A percentile compares a stretch with the other conserved stretches of the same genome.
These are phyloP conservation scores for Microcebus lehilahytsara DNA, from an alignment of 2,113 vertebrate species.

Conservation along the genomic window DNA sequence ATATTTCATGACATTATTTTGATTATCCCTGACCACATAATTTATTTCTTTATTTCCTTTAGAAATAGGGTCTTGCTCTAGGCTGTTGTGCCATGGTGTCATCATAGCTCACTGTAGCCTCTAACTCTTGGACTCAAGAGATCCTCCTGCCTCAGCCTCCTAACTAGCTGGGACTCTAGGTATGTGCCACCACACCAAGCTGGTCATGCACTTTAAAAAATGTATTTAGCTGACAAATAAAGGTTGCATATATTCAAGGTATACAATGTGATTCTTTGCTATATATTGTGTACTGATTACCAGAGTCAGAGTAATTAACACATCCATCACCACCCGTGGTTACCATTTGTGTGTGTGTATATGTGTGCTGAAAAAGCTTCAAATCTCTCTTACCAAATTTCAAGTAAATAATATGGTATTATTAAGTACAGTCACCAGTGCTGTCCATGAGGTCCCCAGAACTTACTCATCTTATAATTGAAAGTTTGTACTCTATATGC, in stretches of 20 bases:
- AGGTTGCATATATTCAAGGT: neutral
- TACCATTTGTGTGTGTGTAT: neutral
- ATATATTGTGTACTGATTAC: neutral
- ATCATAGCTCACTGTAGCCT: neutral
- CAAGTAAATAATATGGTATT: neutral
- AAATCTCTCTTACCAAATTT: neutral
- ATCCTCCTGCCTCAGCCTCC: neutral
- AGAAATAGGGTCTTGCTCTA: neutral
- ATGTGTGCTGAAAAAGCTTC: neutral
- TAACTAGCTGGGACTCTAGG: neutral
- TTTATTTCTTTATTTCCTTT: neutral
- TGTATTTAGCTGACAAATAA: neutral
- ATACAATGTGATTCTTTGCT: neutral
- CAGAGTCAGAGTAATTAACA: neutral
- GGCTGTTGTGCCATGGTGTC: neutral
- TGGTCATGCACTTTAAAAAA: neutral
- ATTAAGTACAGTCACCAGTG: neutral
- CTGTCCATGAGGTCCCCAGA: neutral
- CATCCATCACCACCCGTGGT: too few relatives aligned
- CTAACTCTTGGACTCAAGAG: neutral
- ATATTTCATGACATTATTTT: neutral
- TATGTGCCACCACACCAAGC: neutral
- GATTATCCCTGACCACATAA: neutral
- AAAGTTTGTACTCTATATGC: neutral
- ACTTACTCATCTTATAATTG: neutral